Evolutionary conservation across 2,113 vertebrate genomes (phyloP), one percentile per base, ranked within the genome.

Genomic region (Hippolais icterina): DNA sequence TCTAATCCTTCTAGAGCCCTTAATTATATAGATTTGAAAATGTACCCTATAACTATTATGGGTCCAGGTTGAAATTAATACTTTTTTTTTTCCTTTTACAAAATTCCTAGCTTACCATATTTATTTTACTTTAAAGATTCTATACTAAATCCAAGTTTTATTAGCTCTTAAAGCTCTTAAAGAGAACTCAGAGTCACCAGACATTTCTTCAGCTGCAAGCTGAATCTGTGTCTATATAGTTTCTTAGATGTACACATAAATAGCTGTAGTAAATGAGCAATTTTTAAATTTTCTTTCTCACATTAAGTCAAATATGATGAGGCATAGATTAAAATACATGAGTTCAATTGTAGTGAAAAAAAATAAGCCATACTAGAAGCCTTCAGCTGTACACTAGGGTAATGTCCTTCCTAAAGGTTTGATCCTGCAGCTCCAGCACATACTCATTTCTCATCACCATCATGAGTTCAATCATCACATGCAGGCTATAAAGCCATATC

Each of bases 1-100:
- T 89, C 86, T 93, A 96, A 94, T 65, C 89, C 87, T 88, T 70
- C 63, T 70, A 94, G 94, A 98, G 81, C 86, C 88, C 81, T 96
- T 95, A 97, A 97, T 96, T 96, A 96, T 57, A 97, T 79, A 95
- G 68, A 83, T 90, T 90, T 94, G 28, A 94, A 97, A 97, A 92
- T 31, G 46, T 70, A 93, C 66, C 81, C 89, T 93, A 52, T 91
- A 96, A 96, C 88, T 95, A 94, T 84, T 90, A 84, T 87, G 63
- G 64, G n/a, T 65, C 50, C 52, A 81, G 83, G 74, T 63, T 83
- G 72, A 96, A 96, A 96, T 84, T 90, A 94, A 96, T 97, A 89
- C 79, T 93, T 80, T 81, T 69, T 63, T 84, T 84, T 79, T 33
- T 10, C n/a, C 29, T 44, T 81, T 81, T 72, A 82, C 65, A 88